Percentiles rank a stretch among this genome's conserved stretches.
Conservation (phyloP, 2,113 vertebrate species). For the Tonatia bakeri region DNA sequence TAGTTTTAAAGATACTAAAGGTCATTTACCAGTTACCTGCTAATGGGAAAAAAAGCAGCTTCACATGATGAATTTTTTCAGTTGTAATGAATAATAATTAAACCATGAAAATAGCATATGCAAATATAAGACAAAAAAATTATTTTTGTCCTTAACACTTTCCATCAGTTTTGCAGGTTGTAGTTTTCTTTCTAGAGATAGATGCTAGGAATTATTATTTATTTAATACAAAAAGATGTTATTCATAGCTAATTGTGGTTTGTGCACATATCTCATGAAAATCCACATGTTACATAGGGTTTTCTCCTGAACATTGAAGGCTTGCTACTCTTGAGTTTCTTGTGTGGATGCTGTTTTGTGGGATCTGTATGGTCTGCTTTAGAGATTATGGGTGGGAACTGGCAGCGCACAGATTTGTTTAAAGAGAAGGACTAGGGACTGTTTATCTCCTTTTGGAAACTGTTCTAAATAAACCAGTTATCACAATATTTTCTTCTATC, state of each 20-base stretch:
- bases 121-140: neutral
- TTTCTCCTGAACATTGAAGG: neutral
- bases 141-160: neutral
- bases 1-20: neutral
- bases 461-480: neutral
- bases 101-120: neutral
- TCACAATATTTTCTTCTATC: neutral
- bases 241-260: neutral
- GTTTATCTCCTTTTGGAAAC: neutral
- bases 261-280: neutral
- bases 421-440: neutral
- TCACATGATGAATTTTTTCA: neutral
- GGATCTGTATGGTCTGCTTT: neutral
- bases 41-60: neutral
- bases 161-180: neutral
- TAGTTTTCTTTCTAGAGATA: neutral
- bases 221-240: neutral
- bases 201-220: neutral
- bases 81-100: neutral
- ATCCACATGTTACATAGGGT: neutral
- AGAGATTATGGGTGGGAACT: neutral
- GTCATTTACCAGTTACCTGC: neutral
- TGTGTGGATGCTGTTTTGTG: neutral
- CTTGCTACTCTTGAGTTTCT: neutral
- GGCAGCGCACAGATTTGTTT: neutral